These are phyloP conservation scores for Hyles vespertilio DNA, from an alignment of 1,140 invertebrate species.

Conservation along the genomic window DNA sequence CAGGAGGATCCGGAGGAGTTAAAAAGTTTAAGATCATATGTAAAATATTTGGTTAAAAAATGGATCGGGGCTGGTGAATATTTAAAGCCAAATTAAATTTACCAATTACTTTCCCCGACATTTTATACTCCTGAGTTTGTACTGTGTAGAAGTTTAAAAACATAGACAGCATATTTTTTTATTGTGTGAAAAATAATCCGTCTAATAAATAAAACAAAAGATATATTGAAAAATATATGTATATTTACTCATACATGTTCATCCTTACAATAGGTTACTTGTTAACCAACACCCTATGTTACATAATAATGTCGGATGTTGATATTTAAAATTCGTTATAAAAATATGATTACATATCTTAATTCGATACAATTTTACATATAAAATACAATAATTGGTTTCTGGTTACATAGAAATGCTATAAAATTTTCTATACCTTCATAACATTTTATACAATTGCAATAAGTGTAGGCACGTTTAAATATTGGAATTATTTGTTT, in stretches of 20 bases:
- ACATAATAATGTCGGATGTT: slow-evolving; percentile 55
- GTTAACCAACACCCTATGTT: slow-evolving; percentile 61
- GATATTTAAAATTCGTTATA: slow-evolving; percentile 22
- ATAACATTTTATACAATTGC: too few species aligned
- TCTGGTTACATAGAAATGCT: too few species aligned
- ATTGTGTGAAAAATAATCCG: background rate
- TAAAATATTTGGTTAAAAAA: slow-evolving; percentile 53
- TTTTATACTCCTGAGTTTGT: background rate
- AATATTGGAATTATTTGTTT: too few species aligned
- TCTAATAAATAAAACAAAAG: slow-evolving; percentile 11
- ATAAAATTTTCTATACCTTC: too few species aligned
- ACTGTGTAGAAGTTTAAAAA: background rate
- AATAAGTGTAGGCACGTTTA: too few species aligned
- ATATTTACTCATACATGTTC: slow-evolving; percentile 62
- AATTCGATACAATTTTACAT: too few species aligned
- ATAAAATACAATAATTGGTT: too few species aligned
- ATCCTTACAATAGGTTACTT: slow-evolving; percentile 68
- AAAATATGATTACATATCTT: background rate
- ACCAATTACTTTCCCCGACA: background rate
- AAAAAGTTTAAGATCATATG: slow-evolving; percentile 42
- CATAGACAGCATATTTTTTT: background rate
- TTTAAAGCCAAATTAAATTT: slow-evolving; percentile 9
- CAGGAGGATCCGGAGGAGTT: slow-evolving; percentile 42
- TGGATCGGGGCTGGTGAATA: slow-evolving; percentile 50
- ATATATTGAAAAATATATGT: slow-evolving; percentile 52